Evolutionary conservation across 1,140 invertebrate genomes (phyloP), one percentile per base, ranked within the genome.

Genomic region (Gryon sp.): DNA sequence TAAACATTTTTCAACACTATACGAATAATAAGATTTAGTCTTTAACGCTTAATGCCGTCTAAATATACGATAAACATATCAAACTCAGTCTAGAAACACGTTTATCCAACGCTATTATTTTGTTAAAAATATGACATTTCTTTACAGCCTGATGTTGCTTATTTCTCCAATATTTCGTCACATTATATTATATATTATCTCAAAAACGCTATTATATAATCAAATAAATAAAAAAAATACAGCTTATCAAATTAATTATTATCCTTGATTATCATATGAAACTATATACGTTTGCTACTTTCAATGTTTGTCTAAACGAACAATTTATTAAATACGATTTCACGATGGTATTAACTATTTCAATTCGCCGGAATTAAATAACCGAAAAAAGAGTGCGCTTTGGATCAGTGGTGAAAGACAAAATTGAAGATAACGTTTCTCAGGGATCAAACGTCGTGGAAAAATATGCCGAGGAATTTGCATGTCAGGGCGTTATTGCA

Each of bases 391-490:
- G 60, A 32, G 26, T 46, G 18, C 19, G 8, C 40, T 40, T 34
- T 11, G 50, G 57, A 72, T 72, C 46, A 57, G 41, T 9, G 22
- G 24, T 14, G 34, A 59, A 65, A 57, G 12, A 20, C 20, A 55
- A 63, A 32, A 59, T 65, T 59, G 43, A 52, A 34, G 43, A 52
- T 65, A 74, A 59, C 45, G 36, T 26, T 59, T 59, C n/a, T 38
- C 9, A 4, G 9, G 28, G 60, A 55, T 65, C 70, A 46, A 63
- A 65, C 55, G 77, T 83, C 72, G 70, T 38, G 73, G 62, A 74
- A 83, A 84, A 84, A 83, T 82, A 80, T 80, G 74, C 66, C 20
- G 41, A 30, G n/a, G 55, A 79, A 86, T 85, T 84, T 84, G 76
- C 80, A 85, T 82, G 73, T 75, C 60, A 62, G 63, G 78, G 81